These are phyloP conservation scores for Prunella fulvescens DNA, from an alignment of 2,113 vertebrate genomes.

Conservation along the genomic window DNA sequence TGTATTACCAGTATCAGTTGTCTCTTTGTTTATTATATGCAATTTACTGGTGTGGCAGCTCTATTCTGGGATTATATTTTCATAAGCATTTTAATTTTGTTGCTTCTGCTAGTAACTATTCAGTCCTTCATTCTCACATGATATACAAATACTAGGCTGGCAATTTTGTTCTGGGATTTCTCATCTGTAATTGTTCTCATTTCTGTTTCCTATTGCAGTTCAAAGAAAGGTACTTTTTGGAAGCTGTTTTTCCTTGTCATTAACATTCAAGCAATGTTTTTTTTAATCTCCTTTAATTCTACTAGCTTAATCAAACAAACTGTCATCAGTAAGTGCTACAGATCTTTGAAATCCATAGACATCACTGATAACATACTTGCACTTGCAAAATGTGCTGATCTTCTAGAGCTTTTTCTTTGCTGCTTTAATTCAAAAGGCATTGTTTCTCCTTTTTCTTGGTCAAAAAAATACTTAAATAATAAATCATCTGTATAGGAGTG, in stretches of 20 bases:
- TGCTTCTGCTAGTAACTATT: background rate
- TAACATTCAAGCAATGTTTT: background rate
- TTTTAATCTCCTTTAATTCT: background rate
- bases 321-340: background rate
- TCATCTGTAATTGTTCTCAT: background rate
- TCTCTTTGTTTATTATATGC: background rate
- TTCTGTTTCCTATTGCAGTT: background rate
- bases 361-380: background rate
- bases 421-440: background rate
- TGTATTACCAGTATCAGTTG: background rate
- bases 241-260: background rate
- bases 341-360: background rate
- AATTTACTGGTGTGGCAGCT: background rate
- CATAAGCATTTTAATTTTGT: background rate
- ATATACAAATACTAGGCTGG: background rate
- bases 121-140: background rate
- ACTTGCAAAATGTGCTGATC: background rate
- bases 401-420: background rate
- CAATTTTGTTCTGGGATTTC: background rate
- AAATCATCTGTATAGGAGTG: background rate
- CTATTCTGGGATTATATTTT: background rate
- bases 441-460: background rate
- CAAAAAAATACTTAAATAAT: too few relatives aligned
- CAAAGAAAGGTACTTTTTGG: background rate
- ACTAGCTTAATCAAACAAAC: background rate